These are phyloP conservation scores for Agriopis aurantiaria DNA, from an alignment of 2,888 invertebrate genomes.

Conservation along the genomic window DNA sequence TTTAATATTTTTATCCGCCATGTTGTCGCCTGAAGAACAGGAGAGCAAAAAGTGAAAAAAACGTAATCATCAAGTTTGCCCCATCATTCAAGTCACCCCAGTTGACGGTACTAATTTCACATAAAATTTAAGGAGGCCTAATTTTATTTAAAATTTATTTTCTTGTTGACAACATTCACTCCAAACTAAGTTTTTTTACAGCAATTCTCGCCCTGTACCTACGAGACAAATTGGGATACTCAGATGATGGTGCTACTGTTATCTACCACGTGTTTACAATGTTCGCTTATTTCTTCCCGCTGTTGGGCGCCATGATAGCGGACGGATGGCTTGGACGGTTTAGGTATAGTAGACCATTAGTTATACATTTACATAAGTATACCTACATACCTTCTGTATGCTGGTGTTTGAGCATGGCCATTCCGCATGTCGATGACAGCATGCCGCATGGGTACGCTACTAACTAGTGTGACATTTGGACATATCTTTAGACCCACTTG, in stretches of 20 bases:
- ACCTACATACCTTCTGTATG: not conserved
- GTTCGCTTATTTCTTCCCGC: constrained; percentile 95
- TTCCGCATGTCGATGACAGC: too few relatives aligned
- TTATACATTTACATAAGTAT: constrained; percentile 20
- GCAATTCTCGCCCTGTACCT: constrained; percentile 97
- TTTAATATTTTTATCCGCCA: too few relatives aligned
- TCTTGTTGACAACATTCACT: not conserved
- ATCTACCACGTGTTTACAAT: constrained; percentile 96
- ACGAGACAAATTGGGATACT: constrained; percentile 90
- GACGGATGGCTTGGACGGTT: constrained; percentile 97
- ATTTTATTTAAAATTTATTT: too few relatives aligned
- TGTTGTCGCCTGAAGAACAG: too few relatives aligned
- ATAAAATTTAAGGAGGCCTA: too few relatives aligned
- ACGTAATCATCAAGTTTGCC: too few relatives aligned
- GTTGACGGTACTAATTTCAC: too few relatives aligned
- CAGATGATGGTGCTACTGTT: constrained; percentile 91
- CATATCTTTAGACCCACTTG: too few relatives aligned
- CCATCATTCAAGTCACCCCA: too few relatives aligned
- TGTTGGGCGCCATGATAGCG: constrained; percentile 96
- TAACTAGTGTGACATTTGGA: not conserved
- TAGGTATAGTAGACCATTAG: constrained; percentile 71
- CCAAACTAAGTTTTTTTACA: constrained; percentile 66
- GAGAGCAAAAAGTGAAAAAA: too few relatives aligned
- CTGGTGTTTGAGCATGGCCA: too few relatives aligned
- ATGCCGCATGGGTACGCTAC: too few relatives aligned